Evolutionary conservation across 2,888 invertebrate species (phyloP).

Genomic region (Amphiduros pacificus): DNA sequence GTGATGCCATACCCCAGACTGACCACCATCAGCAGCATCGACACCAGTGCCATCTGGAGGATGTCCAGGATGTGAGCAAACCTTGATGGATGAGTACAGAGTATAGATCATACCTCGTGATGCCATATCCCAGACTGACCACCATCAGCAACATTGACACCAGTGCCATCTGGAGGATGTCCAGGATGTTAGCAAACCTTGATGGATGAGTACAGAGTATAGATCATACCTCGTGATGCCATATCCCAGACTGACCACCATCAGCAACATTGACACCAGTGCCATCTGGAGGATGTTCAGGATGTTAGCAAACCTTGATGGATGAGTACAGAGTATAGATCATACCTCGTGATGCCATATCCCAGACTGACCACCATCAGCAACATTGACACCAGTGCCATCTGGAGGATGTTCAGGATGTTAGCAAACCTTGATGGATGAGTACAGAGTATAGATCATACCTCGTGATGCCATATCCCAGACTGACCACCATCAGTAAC

Average conservation of each 20-base stretch:
- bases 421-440: constrained; percentile 13
- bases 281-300: constrained; percentile 16
- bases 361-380: constrained; percentile 30
- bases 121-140: too few relatives aligned
- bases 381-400: constrained; percentile 15
- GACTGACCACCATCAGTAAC: too few relatives aligned
- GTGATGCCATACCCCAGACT: constrained; percentile 30
- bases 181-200: too few relatives aligned
- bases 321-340: too few relatives aligned
- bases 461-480: too few relatives aligned
- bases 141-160: too few relatives aligned
- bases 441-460: too few relatives aligned
- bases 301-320: constrained; percentile 13
- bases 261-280: constrained; percentile 20
- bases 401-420: constrained; percentile 16
- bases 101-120: too few relatives aligned
- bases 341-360: constrained; percentile 31
- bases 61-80: constrained; percentile 10
- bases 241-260: constrained; percentile 30
- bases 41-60: constrained; percentile 19
- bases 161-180: too few relatives aligned
- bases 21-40: constrained; percentile 27
- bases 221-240: too few relatives aligned
- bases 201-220: too few relatives aligned
- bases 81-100: too few relatives aligned